phyloP scores from a whole-genome alignment of 2,888 invertebrate species.

The Drosophila demipolita region DNA sequence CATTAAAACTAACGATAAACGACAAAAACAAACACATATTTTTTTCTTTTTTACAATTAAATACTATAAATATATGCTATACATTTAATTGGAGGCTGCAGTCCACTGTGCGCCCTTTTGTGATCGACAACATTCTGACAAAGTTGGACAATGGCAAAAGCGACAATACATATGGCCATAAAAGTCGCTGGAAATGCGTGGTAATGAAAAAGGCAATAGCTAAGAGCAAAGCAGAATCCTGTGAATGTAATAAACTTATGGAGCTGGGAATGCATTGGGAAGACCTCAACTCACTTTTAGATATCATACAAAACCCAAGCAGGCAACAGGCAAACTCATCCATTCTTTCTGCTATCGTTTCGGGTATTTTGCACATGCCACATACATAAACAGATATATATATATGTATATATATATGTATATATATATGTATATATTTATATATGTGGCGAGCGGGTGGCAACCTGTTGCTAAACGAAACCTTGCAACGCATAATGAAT shows the following conservation, averaged over 20 bases:
- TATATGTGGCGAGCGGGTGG: conserved; percentile 28
- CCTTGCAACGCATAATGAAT: conserved; percentile 63
- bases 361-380: conserved; percentile 23
- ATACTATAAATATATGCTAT: too few species aligned
- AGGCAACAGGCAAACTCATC: conserved; percentile 22
- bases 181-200: conserved; percentile 49
- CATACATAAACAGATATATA: conserved; percentile 8
- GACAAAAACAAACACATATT: background rate
- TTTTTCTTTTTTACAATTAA: too few species aligned
- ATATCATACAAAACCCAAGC: conserved; percentile 57
- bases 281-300: conserved; percentile 25
- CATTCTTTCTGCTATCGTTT: conserved; percentile 6
- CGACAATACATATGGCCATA: conserved; percentile 28
- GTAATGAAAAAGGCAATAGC: conserved; percentile 43
- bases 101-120: conserved; percentile 8
- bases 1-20: background rate
- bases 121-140: background rate
- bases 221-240: background rate
- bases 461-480: conserved; percentile 67
- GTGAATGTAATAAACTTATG: background rate
- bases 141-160: conserved; percentile 4
- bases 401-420: background rate
- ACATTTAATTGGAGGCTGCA: background rate
- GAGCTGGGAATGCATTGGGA: background rate
- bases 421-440: background rate